These are phyloP conservation scores for Eristalis arbustorum DNA, from an alignment of 2,888 invertebrate species.

Conservation along the genomic window DNA sequence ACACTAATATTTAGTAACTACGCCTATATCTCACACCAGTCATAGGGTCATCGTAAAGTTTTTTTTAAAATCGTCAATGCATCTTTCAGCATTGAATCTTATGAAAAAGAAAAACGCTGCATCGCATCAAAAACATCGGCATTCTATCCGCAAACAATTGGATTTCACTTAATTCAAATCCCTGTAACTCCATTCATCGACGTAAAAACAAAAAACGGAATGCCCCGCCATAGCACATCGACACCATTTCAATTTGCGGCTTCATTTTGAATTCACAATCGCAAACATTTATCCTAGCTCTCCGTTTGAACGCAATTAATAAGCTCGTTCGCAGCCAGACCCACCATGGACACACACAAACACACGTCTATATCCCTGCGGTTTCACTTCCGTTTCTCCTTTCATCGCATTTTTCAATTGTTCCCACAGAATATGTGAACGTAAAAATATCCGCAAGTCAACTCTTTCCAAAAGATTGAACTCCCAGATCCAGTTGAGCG, in stretches of 20 bases:
- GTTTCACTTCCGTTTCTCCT: background rate
- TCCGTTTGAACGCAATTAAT: background rate
- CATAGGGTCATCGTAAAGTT: too few species aligned
- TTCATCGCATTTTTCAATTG: conserved; percentile 36
- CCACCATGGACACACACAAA: background rate
- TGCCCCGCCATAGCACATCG: background rate
- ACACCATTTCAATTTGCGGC: background rate
- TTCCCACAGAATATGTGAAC: conserved; percentile 9
- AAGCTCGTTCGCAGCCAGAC: background rate
- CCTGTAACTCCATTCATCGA: background rate
- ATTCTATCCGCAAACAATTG: background rate
- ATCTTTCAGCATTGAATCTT: too few species aligned
- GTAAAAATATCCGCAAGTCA: conserved; percentile 50
- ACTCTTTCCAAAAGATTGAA: conserved; percentile 23
- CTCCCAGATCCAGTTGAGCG: conserved; percentile 31
- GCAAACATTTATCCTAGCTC: background rate
- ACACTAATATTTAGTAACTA: too few species aligned
- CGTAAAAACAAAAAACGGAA: background rate
- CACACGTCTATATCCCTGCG: background rate
- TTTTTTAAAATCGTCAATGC: too few species aligned
- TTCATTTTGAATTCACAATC: background rate
- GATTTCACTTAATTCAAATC: too few species aligned
- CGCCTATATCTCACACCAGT: too few species aligned
- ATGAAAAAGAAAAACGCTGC: too few species aligned
- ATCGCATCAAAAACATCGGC: too few species aligned